Base-by-base conservation (phyloP, 2,888 invertebrate species). In the Lycaena phlaeas region DNA sequence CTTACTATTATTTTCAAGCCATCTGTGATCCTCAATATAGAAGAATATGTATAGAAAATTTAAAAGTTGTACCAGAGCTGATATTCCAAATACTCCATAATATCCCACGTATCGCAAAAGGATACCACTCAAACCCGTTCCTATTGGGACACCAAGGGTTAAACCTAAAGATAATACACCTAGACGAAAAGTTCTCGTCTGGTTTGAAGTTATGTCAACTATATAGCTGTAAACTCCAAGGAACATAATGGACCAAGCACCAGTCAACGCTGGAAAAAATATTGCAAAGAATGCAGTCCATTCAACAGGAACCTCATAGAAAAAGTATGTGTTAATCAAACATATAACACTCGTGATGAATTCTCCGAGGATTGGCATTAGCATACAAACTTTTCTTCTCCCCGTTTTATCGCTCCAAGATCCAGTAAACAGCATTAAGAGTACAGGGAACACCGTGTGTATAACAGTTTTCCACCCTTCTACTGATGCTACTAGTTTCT, bases 361-460 rank as follows among this genome's bases (percentile, higher is more conserved):
- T 40, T 40, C 31, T 15, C 40, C 40, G 10, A 9, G 12, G 25
- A 40, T 15, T 15, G 40, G 10, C 30, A 27, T 26, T 10, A 40
- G 26, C 25, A 31, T 15, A n/a, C 25, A 40, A 11, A 40, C 26
- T 31, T 18, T 40, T 11, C 40, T 15, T 17, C 31, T 68, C 2
- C 86, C 86, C 2, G 85, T 85, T 42, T 86, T 82, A 54, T 88
- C 88, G 46, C 87, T 87, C 88, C 88, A 88, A 0, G 87, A 85
- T 0, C 88, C 88, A 10, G 88, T 66, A 40, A 88, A 87, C 3
- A 87, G 87, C 12, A 31, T 31, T 40, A 40, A 11, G 9, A 40
- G 11, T 1, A 30, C 26, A 1, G 40, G 40, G 14, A 40, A 54
- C 0, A 78, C 63, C 9, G 87, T 86, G 41, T 86, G 81, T 1